Evolutionary conservation across 2,797 vertebrate genomes (phyloP).

Genomic region (Ctenopoma multispine): DNA sequence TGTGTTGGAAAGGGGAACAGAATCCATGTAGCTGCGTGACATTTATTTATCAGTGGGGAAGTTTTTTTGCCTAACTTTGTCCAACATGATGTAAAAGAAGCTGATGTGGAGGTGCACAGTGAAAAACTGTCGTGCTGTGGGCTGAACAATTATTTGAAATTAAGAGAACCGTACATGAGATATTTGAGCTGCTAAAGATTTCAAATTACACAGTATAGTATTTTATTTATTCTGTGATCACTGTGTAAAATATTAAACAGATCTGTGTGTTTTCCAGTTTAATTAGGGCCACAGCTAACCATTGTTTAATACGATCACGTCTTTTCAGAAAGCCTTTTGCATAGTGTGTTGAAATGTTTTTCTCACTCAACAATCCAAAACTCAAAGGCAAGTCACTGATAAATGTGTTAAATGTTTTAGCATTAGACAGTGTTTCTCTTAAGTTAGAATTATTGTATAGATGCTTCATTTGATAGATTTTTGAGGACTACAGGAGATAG

Average conservation of each 20-base stretch:
- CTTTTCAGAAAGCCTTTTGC: background rate
- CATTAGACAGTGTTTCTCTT: background rate
- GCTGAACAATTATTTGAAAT: background rate
- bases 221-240: background rate
- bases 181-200: background rate
- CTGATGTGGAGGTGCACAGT: conserved; percentile 22
- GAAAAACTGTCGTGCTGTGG: background rate
- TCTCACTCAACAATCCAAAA: background rate
- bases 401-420: background rate
- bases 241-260: background rate
- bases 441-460: background rate
- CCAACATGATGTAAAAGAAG: conserved; percentile 13
- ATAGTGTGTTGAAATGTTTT: background rate
- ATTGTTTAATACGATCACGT: background rate
- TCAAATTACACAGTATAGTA: background rate
- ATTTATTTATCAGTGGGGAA: conserved; percentile 46
- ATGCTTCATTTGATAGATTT: background rate
- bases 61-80: conserved; percentile 28
- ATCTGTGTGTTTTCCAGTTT: background rate
- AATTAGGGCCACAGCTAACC: background rate
- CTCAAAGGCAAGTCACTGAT: background rate
- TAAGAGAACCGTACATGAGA: background rate
- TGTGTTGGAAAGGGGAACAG: conserved; percentile 43
- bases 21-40: conserved; percentile 28
- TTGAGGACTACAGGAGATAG: conserved; percentile 7